Base-by-base conservation (phyloP, 2,888 invertebrate species). In the Athetis lepigone region DNA sequence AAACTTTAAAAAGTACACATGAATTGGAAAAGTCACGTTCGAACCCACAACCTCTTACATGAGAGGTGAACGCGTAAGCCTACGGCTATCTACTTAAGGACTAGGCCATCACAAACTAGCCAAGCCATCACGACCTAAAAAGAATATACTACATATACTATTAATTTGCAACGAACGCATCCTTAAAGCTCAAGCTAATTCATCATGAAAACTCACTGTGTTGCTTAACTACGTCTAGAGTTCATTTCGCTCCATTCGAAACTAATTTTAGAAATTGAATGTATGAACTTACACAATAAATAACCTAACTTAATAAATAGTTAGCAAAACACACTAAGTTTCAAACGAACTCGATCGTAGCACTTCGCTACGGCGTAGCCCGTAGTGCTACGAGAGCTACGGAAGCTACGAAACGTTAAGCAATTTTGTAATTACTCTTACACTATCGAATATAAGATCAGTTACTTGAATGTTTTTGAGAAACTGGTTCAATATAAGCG, bases 241-340 rank as follows among this genome's bases (percentile, higher is more conserved):
- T 74, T 56, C 23, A 66, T 46, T 76, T 47, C 19, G 19, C 52
- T 64, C 23, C 13, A 68, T 62, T 56, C 49, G 52, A 64, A 64
- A 70, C 60, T 62, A 64, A 72, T 64, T 72, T 72, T 69, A 76
- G 76, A 63, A 76, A 76, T 76, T 70, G 72, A 72, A 75, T 77
- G 54, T 66, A 57, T 64, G 59, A 57, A 77, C 66, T 77, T 75
- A 25, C 27, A 64, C 69, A 62, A 75, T 77, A 77, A 77, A 77
- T 77, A 77, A 75, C 59, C 59, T 62, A 69, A 77, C 61, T 75
- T 72, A 67, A 75, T 74, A 77, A 70, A 77, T 63, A 72, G 55
- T 77, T 75, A 65, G 51, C 54, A 62, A 71, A 72, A 64, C 49
- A 52, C 57, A 72, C 66, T 60, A 77, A 75, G 72, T 72, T 72